Conservation (phyloP, 2,797 vertebrate species). For the Numenius phaeopus region DNA sequence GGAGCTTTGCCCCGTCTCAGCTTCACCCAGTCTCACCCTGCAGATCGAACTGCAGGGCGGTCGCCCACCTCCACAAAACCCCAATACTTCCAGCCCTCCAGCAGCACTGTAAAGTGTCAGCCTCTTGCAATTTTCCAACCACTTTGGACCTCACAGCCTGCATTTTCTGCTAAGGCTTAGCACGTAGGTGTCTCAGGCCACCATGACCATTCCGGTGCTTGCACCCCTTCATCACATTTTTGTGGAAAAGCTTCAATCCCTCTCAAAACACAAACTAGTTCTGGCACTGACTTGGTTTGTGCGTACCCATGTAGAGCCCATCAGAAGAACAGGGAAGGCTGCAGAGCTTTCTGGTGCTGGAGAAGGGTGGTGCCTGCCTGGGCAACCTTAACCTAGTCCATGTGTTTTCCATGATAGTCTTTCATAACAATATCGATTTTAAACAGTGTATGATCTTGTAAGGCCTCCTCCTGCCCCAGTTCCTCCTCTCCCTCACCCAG, state of each 20-base stretch:
- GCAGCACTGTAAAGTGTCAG: fast-evolving
- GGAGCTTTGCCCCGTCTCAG: not conserved
- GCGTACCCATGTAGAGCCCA: fast-evolving
- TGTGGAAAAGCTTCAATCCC: not conserved
- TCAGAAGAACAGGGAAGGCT: not conserved
- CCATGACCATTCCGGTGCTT: fast-evolving
- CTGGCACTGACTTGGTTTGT: fast-evolving
- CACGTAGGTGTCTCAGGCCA: fast-evolving
- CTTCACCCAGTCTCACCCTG: too few species aligned
- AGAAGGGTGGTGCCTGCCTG: not conserved
- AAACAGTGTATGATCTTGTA: too few species aligned
- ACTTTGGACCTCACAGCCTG: fast-evolving
- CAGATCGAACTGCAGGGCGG: not conserved
- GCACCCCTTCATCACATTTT: too few species aligned
- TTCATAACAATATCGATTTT: not conserved
- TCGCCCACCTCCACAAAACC: fast-evolving
- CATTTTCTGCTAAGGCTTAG: not conserved
- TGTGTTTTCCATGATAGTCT: fast-evolving
- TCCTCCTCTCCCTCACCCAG: not conserved
- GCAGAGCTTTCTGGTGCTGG: not conserved
- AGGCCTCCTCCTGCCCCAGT: not conserved
- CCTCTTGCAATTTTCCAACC: not conserved
- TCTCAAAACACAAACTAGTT: fast-evolving
- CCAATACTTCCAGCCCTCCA: fast-evolving
- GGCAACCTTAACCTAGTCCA: not conserved